A percentile compares a stretch with the other conserved stretches of the same genome.
These are phyloP conservation scores for Pleuronectes platessa DNA, from an alignment of 2,113 vertebrate genomes.

Conservation along the genomic window DNA sequence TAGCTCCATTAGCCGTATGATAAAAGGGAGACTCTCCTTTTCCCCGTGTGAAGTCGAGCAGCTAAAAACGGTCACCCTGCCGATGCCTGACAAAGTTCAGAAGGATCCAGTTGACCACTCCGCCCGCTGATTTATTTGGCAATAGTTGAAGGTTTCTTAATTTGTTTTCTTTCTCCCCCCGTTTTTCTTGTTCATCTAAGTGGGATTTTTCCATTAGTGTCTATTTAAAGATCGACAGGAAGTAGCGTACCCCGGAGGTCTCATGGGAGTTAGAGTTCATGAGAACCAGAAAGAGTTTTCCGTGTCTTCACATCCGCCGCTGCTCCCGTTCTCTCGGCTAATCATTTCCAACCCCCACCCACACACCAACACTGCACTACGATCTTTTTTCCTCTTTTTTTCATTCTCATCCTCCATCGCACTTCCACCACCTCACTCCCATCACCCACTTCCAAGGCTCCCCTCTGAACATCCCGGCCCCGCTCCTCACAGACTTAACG, in stretches of 20 bases:
- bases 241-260: constrained; percentile 54
- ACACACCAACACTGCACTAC: not conserved
- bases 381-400: not conserved
- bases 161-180: not conserved
- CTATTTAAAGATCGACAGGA: constrained; percentile 73
- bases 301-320: constrained; percentile 53
- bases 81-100: constrained; percentile 34
- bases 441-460: constrained; percentile 21
- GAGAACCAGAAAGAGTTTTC: constrained; percentile 67
- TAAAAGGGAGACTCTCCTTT: constrained; percentile 67
- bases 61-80: constrained; percentile 45
- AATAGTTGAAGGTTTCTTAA: constrained; percentile 12
- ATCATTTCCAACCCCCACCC: constrained; percentile 33
- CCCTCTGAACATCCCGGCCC: constrained; percentile 49
- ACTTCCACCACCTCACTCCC: constrained; percentile 18
- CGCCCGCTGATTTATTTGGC: constrained; percentile 38
- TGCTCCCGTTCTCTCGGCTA: constrained; percentile 21
- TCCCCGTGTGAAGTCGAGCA: constrained; percentile 58
- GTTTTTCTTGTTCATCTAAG: not conserved
- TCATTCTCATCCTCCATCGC: constrained; percentile 14
- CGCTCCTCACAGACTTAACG: constrained; percentile 30
- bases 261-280: constrained; percentile 71
- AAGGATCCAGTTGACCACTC: constrained; percentile 50
- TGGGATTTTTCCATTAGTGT: constrained; percentile 65
- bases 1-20: constrained; percentile 71